Base-by-base conservation (phyloP, 2,888 invertebrate species). In the Cybosia mesomella region DNA sequence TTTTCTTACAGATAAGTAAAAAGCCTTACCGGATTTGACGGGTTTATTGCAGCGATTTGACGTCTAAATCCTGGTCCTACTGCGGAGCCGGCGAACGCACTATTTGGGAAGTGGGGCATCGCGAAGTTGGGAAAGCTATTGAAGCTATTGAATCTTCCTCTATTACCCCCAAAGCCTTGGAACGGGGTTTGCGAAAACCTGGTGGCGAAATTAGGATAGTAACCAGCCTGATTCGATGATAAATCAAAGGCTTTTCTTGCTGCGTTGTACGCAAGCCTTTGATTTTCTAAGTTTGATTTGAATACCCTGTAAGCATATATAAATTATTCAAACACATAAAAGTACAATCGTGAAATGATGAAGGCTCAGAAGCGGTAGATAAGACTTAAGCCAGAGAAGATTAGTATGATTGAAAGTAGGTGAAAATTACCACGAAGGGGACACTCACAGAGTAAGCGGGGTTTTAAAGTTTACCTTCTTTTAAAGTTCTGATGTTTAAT, bases 1-100 rank as follows among this genome's bases (percentile, higher is more conserved):
- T 79, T 59, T 64, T 67, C 59, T 57, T 24, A 70, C 13, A 64
- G 66, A 76, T 68, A 66, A 62, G 54, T 34, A 61, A 68, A 68
- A 62, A 58, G 43, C 72, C 93, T 93, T 91, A 97, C 97, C 61
- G 96, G 95, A 88, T 96, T 97, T 74, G 90, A 89, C 1, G 97
- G 97, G 77, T 86, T 95, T 39, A 97, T 95, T 10, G 89, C 89
- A 32, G 96, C 96, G 0, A 95, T 88, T 81, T 97, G 97, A 64
- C 95, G 95, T 21, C 89, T 87, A 70, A 92, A 96, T 24, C 90
- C 93, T 0, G 96, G 95, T 32, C 96, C 96, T 60, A 95, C 89
- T 1, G 93, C 90, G 0, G 95, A 96, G 54, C 95, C 88, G 1
- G 97, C 96, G 58, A 87, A 92, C 0, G 97, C 96, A 36, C 85